Evolutionary conservation across 2,888 invertebrate species (phyloP), one percentile per base, ranked within the genome.

Genomic region (Galeruca laticollis): DNA sequence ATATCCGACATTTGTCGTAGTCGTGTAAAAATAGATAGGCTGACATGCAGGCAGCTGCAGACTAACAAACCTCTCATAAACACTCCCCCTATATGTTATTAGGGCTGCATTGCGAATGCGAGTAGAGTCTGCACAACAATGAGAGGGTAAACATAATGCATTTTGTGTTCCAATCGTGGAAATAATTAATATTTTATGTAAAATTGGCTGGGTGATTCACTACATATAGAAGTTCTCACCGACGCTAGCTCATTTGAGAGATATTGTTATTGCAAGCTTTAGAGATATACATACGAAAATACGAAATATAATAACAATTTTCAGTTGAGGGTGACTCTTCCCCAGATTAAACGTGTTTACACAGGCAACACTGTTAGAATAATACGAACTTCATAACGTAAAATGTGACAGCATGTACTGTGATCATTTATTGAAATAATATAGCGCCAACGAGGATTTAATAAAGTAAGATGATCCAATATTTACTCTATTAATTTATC

Each of bases 131-230:
- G 47, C 47, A 47, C 18, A 35, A 57, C 56, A 57, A 57, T 57
- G 35, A 57, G 56, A 57, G 56, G 56, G 56, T 57, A 57, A 57
- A 57, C 33, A 18, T 57, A 31, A 57, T 57, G 35, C 56, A 20
- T 18, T 35, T 35, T 57, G 35, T 56, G 31, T 52, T 56, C 31
- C 15, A n/a, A 31, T 56, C 35, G 33, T 35, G 56, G 18, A 35
- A 31, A 57, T 57, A 57, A 57, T 57, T 57, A 57, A 33, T 57
- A 57, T 57, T 57, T 57, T 57, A 57, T 57, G 56, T 33, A 54
- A 9, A 26, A 57, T 57, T 15, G 56, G 18, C 35, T 37, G 35
- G 56, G 31, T 26, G n/a, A 31, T 15, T 54, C 54, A 26, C 31
- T n/a, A 31, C 54, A 54, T 54, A 13, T 15, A 13, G 11, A 26